These are phyloP conservation scores for Pardalotus punctatus DNA, from an alignment of 2,113 vertebrate species.

Conservation along the genomic window DNA sequence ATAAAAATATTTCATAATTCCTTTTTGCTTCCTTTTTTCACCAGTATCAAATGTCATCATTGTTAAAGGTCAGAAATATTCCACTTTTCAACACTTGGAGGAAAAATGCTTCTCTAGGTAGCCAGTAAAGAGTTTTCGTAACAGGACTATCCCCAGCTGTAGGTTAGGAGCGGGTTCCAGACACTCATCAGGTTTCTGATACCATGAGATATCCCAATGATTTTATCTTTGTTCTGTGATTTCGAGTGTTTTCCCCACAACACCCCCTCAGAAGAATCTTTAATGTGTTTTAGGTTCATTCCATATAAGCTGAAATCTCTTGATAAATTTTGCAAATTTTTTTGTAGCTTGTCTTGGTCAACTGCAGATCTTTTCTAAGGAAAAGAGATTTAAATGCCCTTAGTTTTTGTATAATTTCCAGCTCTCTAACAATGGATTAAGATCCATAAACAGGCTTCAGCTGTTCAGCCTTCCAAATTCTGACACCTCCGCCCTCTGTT, in stretches of 20 bases:
- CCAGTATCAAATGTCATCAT: slow-evolving; percentile 41
- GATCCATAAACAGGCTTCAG: slow-evolving; percentile 57
- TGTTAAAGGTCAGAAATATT: slow-evolving; percentile 57
- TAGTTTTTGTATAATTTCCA: slow-evolving; percentile 43
- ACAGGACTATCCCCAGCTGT: slow-evolving; percentile 36
- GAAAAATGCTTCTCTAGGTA: neutral
- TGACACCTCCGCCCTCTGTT: slow-evolving; percentile 55
- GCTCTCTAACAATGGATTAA: slow-evolving; percentile 26
- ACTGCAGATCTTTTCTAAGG: neutral
- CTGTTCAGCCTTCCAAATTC: slow-evolving; percentile 65
- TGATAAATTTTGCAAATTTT: neutral
- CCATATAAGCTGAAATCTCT: neutral
- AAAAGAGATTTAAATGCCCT: neutral
- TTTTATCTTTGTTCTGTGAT: slow-evolving; percentile 33
- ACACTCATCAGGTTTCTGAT: slow-evolving; percentile 26
- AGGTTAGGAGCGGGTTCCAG: slow-evolving; percentile 45
- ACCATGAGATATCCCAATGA: neutral
- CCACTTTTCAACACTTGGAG: slow-evolving; percentile 15
- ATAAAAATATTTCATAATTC: slow-evolving; percentile 52
- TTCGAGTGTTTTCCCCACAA: slow-evolving; percentile 29
- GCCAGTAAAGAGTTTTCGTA: slow-evolving; percentile 2
- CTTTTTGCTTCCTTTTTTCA: slow-evolving; percentile 62
- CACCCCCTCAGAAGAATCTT: neutral
- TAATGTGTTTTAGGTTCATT: neutral
- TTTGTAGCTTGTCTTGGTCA: neutral